Evolutionary conservation across 2,113 vertebrate species (phyloP).

Genomic region (Murina feae): DNA sequence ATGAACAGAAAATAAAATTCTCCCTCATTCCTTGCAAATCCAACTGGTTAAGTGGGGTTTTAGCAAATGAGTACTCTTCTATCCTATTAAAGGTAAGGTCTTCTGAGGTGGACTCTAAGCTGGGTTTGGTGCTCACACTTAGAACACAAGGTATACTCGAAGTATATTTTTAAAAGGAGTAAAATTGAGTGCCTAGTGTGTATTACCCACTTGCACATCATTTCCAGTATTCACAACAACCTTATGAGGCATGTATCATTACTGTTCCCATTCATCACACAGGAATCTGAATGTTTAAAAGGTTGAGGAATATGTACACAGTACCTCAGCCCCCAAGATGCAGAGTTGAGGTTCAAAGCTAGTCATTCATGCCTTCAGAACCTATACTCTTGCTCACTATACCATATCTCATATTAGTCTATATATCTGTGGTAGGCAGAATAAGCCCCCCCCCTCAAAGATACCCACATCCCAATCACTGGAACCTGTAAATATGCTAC

Average conservation of each 20-base stretch:
- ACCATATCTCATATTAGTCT: neutral
- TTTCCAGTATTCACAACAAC: neutral
- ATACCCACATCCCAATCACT: neutral
- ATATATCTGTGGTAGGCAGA: neutral
- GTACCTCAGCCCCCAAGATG: neutral
- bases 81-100: neutral
- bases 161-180: neutral
- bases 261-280: neutral
- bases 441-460: neutral
- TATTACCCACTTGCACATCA: neutral
- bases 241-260: neutral
- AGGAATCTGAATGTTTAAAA: neutral
- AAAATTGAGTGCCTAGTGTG: neutral
- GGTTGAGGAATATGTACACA: neutral
- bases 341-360: neutral
- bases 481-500: neutral
- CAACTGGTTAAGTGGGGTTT: slow-evolving; percentile 35
- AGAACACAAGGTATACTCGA: neutral
- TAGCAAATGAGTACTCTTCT: neutral
- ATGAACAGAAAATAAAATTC: slow-evolving; percentile 50
- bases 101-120: neutral
- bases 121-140: neutral
- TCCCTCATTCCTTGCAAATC: slow-evolving; percentile 26
- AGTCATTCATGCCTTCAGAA: neutral
- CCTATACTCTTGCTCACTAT: neutral